These are phyloP conservation scores for Prionailurus viverrinus DNA, from an alignment of 2,113 vertebrate species.

Conservation along the genomic window DNA sequence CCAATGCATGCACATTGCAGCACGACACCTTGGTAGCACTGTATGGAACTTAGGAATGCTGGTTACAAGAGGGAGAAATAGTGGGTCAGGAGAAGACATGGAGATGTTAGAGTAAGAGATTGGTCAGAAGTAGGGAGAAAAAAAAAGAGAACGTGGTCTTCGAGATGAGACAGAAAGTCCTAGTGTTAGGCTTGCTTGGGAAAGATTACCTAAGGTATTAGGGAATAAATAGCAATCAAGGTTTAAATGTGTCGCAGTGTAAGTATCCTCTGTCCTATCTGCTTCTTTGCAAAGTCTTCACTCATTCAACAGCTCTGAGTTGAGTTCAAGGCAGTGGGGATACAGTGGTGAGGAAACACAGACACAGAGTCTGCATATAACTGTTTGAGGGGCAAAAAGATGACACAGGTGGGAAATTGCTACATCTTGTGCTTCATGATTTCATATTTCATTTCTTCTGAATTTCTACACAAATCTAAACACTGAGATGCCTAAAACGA, in stretches of 20 bases:
- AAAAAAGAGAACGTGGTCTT: not conserved
- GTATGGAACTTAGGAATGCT: not conserved
- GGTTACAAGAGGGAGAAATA: not conserved
- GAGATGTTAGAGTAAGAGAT: not conserved
- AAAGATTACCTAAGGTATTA: not conserved
- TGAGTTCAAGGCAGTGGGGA: not conserved
- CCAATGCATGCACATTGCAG: not conserved
- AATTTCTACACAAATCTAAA: constrained; percentile 48
- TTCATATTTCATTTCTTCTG: constrained; percentile 49
- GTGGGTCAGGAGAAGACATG: not conserved
- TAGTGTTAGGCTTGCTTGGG: not conserved
- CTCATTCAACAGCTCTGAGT: not conserved
- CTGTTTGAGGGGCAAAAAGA: not conserved
- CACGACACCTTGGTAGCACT: constrained; percentile 1
- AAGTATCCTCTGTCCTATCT: not conserved
- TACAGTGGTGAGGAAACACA: not conserved
- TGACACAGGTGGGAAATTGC: not conserved
- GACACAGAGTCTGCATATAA: not conserved
- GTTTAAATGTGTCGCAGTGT: not conserved
- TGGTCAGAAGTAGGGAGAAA: not conserved
- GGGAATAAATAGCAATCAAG: not conserved
- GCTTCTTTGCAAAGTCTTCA: constrained; percentile 39
- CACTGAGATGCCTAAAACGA: constrained; percentile 1
- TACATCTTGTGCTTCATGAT: constrained; percentile 6
- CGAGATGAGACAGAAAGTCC: not conserved